Evolutionary conservation across 2,113 vertebrate genomes (phyloP).

Genomic region (Trogon melanurus): DNA sequence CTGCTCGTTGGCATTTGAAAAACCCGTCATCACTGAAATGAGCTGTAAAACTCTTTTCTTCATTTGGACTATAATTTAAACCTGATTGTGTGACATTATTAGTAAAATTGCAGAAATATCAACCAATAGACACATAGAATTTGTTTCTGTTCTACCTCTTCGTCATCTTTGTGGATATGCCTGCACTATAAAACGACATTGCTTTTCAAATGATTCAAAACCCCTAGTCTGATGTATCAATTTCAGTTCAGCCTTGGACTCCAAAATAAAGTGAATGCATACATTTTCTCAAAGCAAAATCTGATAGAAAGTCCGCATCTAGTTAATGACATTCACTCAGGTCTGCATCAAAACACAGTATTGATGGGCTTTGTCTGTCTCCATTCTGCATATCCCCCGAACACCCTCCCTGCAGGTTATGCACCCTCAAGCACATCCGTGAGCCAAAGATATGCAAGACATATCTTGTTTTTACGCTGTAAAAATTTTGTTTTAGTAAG

Average conservation of each 20-base stretch:
- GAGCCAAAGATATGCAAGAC: background rate
- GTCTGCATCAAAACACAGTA: background rate
- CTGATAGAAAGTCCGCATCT: background rate
- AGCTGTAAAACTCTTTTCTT: background rate
- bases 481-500: background rate
- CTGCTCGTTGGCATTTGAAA: background rate
- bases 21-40: background rate
- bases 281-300: background rate
- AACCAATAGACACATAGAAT: background rate
- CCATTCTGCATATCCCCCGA: background rate
- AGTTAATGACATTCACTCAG: background rate
- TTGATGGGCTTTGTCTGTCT: background rate
- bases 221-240: background rate
- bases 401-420: background rate
- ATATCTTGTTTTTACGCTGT: background rate
- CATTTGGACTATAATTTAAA: background rate
- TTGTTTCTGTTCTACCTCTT: background rate
- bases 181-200: background rate
- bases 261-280: background rate
- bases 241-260: background rate
- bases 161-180: background rate
- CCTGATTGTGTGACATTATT: background rate
- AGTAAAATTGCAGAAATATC: background rate
- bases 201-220: background rate
- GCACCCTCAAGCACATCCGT: background rate